Conservation (phyloP, 1,140 invertebrate genomes). For the Magallana ariakensis region DNA sequence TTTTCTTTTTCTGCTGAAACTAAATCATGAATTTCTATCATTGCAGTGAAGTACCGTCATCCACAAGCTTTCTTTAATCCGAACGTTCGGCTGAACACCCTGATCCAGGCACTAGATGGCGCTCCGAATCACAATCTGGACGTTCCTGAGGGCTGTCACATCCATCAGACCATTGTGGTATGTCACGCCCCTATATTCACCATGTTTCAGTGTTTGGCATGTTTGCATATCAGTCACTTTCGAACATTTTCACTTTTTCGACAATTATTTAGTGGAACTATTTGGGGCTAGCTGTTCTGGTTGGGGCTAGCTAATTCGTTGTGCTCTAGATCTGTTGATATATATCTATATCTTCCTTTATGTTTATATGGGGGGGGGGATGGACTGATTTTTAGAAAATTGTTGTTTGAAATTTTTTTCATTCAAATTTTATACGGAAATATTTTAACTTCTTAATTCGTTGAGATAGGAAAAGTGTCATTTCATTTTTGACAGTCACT, state of each 20-base stretch:
- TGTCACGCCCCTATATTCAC: not conserved
- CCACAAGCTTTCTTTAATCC: conserved; percentile 77
- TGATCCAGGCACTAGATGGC: conserved; percentile 76
- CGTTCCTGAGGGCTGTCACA: conserved; percentile 76
- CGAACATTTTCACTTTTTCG: not conserved
- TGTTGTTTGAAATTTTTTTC: too few species aligned
- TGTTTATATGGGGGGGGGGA: too few species aligned
- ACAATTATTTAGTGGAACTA: not conserved
- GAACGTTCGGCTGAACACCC: conserved; percentile 72
- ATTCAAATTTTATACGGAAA: too few species aligned
- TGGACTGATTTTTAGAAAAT: too few species aligned
- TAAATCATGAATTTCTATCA: not conserved
- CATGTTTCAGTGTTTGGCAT: not conserved
- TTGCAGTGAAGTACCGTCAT: conserved; percentile 77
- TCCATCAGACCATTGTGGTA: conserved; percentile 78
- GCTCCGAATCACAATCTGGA: conserved; percentile 74
- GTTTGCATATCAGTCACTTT: not conserved
- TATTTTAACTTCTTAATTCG: too few species aligned
- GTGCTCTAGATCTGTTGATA: not conserved
- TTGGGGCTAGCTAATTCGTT: not conserved
- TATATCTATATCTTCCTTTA: not conserved
- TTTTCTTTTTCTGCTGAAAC: too few species aligned
- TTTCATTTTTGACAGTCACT: not conserved
- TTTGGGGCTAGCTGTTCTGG: not conserved
- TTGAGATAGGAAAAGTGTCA: too few species aligned